These are phyloP conservation scores for Encarsia formosa DNA, from an alignment of 2,888 invertebrate genomes.

Conservation along the genomic window DNA sequence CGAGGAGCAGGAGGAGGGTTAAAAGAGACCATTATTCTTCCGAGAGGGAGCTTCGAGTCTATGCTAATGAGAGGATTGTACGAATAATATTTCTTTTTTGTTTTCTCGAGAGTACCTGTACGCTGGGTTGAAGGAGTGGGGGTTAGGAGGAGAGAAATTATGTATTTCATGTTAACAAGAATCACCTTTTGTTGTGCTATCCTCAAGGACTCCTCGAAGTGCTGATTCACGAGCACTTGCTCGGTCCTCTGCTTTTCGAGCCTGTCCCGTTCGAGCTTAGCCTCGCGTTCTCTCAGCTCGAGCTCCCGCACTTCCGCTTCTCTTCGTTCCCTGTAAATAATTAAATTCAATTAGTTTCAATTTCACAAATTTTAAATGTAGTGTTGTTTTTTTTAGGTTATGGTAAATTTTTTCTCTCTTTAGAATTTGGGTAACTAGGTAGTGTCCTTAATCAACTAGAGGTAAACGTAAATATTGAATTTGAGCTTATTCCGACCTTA, in stretches of 20 bases:
- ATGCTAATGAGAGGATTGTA: too few species aligned
- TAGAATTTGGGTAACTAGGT: neutral
- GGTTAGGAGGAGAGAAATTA: too few species aligned
- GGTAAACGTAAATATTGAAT: too few species aligned
- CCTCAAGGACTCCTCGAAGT: conserved; percentile 83
- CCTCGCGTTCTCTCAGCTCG: conserved; percentile 59
- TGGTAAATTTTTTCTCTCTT: neutral
- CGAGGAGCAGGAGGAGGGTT: too few species aligned
- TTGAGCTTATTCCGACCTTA: too few species aligned
- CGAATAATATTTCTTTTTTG: too few species aligned
- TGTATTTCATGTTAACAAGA: too few species aligned
- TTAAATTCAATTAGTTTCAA: neutral
- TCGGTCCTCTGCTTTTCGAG: conserved; percentile 58
- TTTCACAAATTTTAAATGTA: neutral
- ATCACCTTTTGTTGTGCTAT: conserved; percentile 72
- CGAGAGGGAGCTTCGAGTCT: too few species aligned
- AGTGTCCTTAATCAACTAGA: too few species aligned
- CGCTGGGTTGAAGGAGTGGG: too few species aligned
- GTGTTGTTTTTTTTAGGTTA: neutral
- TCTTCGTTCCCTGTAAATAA: conserved; percentile 58
- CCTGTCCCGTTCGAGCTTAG: conserved; percentile 55
- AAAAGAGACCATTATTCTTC: too few species aligned
- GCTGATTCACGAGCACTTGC: conserved; percentile 75
- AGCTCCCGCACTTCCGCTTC: conserved; percentile 66
- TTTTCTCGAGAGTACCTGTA: too few species aligned